phyloP scores from a whole-genome alignment of 2,797 vertebrate genomes.

The Squalus acanthias region DNA sequence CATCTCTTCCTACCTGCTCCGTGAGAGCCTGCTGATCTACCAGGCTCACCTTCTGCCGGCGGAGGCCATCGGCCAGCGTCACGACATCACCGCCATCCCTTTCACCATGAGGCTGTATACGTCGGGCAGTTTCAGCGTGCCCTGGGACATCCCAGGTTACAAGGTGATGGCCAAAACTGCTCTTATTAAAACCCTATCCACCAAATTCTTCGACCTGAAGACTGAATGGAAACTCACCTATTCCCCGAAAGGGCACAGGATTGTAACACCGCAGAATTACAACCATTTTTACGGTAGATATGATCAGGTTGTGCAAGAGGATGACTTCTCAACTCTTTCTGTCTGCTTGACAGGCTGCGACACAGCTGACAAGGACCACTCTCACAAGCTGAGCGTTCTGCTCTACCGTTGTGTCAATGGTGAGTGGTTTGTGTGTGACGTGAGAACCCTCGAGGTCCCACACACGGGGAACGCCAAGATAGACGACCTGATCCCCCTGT shows the following conservation, averaged over 20 bases:
- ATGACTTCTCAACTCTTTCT: not conserved
- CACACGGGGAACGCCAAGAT: not conserved
- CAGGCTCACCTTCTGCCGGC: not conserved
- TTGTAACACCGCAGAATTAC: too few relatives aligned
- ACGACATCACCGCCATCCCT: not conserved
- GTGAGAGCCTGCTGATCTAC: not conserved
- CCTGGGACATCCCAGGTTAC: not conserved
- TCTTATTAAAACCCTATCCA: not conserved
- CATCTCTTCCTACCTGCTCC: not conserved
- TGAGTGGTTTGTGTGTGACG: not conserved
- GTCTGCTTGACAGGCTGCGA: not conserved
- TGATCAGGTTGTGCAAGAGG: not conserved
- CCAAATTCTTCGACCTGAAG: not conserved
- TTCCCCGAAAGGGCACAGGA: not conserved
- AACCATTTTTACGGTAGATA: not conserved
- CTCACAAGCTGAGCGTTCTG: not conserved
- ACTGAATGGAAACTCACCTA: not conserved
- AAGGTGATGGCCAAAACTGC: not conserved
- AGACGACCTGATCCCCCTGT: not conserved
- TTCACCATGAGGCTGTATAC: not conserved
- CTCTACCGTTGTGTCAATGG: not conserved
- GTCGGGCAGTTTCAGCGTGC: not conserved
- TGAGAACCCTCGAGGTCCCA: too few relatives aligned
- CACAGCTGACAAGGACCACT: not conserved
- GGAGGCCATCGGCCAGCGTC: not conserved